Evolutionary conservation across 2,797 vertebrate species (phyloP).

Genomic region (Eulemur mongoz): DNA sequence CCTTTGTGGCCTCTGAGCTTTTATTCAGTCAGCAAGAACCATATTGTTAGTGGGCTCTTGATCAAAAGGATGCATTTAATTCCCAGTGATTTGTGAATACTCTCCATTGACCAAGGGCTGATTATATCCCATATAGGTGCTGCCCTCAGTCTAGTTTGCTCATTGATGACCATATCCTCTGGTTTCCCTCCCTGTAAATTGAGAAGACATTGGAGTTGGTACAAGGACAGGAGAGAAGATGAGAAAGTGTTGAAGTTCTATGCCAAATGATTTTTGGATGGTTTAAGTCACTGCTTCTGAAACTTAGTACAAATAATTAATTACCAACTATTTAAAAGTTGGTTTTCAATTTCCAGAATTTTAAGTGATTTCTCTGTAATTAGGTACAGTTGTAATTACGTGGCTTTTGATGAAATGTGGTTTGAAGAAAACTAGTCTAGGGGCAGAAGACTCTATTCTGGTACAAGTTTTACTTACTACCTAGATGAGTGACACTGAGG

Average conservation of each 20-base stretch:
- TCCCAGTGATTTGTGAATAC: neutral
- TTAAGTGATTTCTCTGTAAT: neutral
- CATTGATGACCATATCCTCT: neutral
- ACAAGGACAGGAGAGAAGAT: neutral
- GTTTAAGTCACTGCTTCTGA: neutral
- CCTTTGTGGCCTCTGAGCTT: slow-evolving; percentile 36
- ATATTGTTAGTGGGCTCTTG: neutral
- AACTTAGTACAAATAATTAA: slow-evolving; percentile 7
- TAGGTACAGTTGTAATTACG: neutral
- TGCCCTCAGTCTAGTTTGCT: neutral
- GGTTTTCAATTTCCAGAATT: slow-evolving; percentile 14
- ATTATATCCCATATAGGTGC: neutral
- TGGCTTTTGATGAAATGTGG: neutral
- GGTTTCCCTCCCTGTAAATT: neutral
- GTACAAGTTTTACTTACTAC: neutral
- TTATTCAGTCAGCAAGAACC: neutral
- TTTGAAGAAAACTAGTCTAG: neutral
- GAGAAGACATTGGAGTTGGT: neutral
- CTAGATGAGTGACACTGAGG: neutral
- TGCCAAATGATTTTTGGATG: neutral
- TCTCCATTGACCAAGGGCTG: neutral
- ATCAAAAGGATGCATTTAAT: neutral
- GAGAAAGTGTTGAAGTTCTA: neutral
- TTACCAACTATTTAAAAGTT: slow-evolving; percentile 11
- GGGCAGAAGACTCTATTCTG: neutral